Percentiles rank a stretch among this genome's conserved stretches.
These are phyloP conservation scores for Dromaius novaehollandiae DNA, from an alignment of 2,113 vertebrate genomes.

Conservation along the genomic window DNA sequence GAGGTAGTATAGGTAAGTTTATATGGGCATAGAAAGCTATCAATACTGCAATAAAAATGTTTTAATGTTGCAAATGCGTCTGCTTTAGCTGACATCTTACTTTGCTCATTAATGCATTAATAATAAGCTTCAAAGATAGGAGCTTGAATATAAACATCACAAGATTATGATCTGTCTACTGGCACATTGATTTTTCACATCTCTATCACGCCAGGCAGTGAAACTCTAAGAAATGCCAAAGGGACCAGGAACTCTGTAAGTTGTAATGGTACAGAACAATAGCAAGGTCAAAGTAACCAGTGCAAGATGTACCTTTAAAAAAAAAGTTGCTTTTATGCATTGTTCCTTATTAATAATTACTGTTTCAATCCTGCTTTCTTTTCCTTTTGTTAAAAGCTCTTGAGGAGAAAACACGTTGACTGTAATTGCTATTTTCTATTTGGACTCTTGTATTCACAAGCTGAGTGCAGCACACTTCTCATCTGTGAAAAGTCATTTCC, in stretches of 20 bases:
- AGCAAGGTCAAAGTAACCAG: not conserved
- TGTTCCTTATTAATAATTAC: not conserved
- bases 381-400: not conserved
- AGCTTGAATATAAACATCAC: not conserved
- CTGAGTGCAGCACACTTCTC: not conserved
- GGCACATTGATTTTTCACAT: not conserved
- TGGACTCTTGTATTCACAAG: not conserved
- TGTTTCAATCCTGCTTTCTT: not conserved
- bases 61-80: not conserved
- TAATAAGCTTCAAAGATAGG: not conserved
- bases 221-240: not conserved
- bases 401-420: not conserved
- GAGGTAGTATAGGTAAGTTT: not conserved
- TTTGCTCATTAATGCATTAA: not conserved
- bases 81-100: not conserved
- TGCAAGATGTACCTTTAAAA: not conserved
- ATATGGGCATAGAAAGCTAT: not conserved
- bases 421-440: not conserved
- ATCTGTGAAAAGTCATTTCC: constrained; percentile 17
- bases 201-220: not conserved
- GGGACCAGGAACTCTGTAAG: not conserved
- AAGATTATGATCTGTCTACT: not conserved
- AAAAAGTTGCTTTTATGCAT: not conserved
- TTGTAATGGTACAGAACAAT: not conserved
- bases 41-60: not conserved